phyloP scores from a whole-genome alignment of 2,113 vertebrate species.

The Gopherus flavomarginatus region DNA sequence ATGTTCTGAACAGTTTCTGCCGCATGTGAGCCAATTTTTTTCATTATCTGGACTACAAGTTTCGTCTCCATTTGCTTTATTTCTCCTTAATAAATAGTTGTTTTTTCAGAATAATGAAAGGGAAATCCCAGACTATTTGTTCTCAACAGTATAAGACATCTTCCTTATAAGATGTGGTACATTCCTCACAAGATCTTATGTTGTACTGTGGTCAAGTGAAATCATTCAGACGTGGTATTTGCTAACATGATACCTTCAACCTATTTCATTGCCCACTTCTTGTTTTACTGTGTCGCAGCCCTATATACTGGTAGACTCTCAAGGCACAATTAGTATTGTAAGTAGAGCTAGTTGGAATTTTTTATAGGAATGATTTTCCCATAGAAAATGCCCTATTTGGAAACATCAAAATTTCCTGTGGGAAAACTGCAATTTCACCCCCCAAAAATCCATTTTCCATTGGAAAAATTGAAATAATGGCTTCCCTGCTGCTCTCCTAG shows the following conservation, averaged over 20 bases:
- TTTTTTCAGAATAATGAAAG: not conserved
- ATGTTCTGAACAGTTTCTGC: not conserved
- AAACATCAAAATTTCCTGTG: not conserved
- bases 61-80: not conserved
- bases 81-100: not conserved
- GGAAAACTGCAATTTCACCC: not conserved
- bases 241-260: not conserved
- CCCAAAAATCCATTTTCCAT: not conserved
- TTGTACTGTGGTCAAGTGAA: not conserved
- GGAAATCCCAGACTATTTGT: not conserved
- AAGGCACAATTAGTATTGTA: not conserved
- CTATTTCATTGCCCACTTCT: not conserved
- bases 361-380: not conserved
- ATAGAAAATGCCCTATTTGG: not conserved
- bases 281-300: not conserved
- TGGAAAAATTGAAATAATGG: not conserved
- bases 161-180: not conserved
- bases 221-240: not conserved
- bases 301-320: accelerated
- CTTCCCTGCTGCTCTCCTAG: not conserved
- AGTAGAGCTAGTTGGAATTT: not conserved
- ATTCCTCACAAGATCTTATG: not conserved
- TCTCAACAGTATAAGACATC: not conserved
- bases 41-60: slow-evolving; percentile 12
- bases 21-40: not conserved